phyloP scores from a whole-genome alignment of 1,140 invertebrate species.

The Achroia grisella region DNA sequence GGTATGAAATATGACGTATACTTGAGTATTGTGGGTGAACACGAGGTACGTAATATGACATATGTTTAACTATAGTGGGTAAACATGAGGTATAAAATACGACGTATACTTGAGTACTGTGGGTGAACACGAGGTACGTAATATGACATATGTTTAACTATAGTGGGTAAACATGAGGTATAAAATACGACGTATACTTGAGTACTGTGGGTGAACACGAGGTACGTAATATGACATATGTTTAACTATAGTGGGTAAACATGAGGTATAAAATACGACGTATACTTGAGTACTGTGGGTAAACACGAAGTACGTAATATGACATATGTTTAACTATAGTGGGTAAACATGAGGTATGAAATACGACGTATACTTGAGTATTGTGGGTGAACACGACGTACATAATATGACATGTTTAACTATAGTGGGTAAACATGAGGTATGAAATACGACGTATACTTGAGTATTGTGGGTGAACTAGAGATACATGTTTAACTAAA shows the following conservation, averaged over 20 bases:
- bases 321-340: not conserved
- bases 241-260: not conserved
- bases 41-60: not conserved
- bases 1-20: not conserved
- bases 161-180: not conserved
- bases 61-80: not conserved
- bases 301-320: not conserved
- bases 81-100: too few relatives aligned
- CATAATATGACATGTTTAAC: constrained; percentile 46
- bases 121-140: not conserved
- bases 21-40: not conserved
- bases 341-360: not conserved
- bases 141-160: not conserved
- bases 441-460: too few relatives aligned
- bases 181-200: not conserved
- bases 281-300: not conserved
- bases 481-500: too few relatives aligned
- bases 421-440: constrained; percentile 82
- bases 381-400: constrained; percentile 83
- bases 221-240: not conserved
- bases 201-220: not conserved
- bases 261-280: too few relatives aligned
- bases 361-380: constrained; percentile 82
- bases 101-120: not conserved
- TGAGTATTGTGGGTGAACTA: too few relatives aligned